These are phyloP conservation scores for Sapajus apella DNA, from an alignment of 2,113 vertebrate species.

Conservation along the genomic window DNA sequence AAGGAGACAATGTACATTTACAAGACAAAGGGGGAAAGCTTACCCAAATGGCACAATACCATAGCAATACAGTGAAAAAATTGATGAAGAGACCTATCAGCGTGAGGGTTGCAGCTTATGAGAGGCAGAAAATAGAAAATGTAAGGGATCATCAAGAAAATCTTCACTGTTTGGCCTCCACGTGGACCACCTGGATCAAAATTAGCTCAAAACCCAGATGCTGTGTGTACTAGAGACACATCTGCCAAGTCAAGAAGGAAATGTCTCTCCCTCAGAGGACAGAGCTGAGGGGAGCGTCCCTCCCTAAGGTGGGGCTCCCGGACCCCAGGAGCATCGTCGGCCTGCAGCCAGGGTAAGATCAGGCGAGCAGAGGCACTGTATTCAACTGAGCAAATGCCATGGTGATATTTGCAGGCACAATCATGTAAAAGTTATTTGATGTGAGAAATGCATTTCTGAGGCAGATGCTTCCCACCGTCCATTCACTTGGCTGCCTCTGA, in stretches of 20 bases:
- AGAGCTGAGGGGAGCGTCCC: not conserved
- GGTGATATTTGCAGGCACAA: conserved; percentile 73
- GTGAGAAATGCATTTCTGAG: conserved; percentile 78
- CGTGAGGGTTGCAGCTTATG: not conserved
- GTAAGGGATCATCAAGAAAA: not conserved
- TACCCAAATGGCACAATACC: not conserved
- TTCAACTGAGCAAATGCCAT: conserved; percentile 76
- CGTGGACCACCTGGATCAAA: not conserved
- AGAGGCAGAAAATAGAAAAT: not conserved
- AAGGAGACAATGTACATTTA: not conserved
- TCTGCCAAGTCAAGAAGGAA: not conserved
- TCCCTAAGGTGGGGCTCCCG: not conserved
- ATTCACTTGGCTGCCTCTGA: conserved; percentile 67
- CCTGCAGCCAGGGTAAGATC: conserved; percentile 33
- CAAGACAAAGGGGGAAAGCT: not conserved
- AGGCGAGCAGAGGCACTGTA: conserved; percentile 64
- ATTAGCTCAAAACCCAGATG: not conserved
- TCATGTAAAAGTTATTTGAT: conserved; percentile 77
- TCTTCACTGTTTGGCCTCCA: not conserved
- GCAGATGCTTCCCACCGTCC: conserved; percentile 72
- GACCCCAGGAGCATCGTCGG: not conserved
- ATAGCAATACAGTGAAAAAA: not conserved
- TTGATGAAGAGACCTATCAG: not conserved
- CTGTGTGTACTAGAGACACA: not conserved
- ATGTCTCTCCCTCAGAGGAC: not conserved